phyloP scores from a whole-genome alignment of 2,888 invertebrate genomes.

The Gisinianus flammeolus region DNA sequence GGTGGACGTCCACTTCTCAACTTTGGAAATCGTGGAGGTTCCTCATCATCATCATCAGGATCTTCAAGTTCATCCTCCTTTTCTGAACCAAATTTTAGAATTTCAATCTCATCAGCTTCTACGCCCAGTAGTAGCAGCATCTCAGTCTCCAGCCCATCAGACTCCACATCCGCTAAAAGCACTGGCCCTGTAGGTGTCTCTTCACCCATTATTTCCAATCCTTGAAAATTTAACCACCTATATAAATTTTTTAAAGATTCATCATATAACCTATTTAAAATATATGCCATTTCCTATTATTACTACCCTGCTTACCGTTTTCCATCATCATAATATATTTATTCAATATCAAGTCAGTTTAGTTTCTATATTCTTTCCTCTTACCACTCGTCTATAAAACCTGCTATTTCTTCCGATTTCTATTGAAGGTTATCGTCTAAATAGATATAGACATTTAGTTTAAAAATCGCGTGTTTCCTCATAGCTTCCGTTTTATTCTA shows the following conservation, averaged over 20 bases:
- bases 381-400: too few relatives aligned
- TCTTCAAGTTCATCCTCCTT: constrained; percentile 51
- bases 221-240: not conserved
- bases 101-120: constrained; percentile 56
- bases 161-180: constrained; percentile 39
- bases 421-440: too few relatives aligned
- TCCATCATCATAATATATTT: too few relatives aligned
- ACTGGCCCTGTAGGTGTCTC: constrained; percentile 58
- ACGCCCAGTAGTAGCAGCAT: constrained; percentile 49
- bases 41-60: constrained; percentile 46
- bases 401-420: too few relatives aligned
- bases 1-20: constrained; percentile 58
- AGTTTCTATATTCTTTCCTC: too few relatives aligned
- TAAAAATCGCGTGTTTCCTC: too few relatives aligned
- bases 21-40: constrained; percentile 48
- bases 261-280: too few relatives aligned
- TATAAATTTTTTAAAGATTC: not conserved
- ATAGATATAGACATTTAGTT: too few relatives aligned
- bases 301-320: not conserved
- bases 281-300: not conserved
- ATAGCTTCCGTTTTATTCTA: too few relatives aligned
- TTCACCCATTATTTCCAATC: constrained; percentile 55
- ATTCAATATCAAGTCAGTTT: too few relatives aligned
- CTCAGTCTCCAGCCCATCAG: constrained; percentile 47
- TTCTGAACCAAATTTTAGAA: constrained; percentile 59